These are phyloP conservation scores for Periophthalmus magnuspinnatus DNA, from an alignment of 2,797 vertebrate species.

Conservation along the genomic window DNA sequence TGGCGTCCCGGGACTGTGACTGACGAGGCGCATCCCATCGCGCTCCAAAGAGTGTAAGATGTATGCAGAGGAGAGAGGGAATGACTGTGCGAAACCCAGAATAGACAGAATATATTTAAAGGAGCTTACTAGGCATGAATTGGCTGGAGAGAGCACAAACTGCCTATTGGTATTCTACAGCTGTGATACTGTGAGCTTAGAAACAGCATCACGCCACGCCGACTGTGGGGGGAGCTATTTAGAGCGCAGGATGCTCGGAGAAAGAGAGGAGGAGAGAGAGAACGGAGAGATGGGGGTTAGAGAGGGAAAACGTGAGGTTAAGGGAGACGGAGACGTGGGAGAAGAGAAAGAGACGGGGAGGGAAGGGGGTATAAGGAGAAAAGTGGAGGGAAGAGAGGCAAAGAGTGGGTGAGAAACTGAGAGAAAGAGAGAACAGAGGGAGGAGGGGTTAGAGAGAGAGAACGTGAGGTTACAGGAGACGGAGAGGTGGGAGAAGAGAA, in stretches of 20 bases:
- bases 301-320: too few relatives aligned
- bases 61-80: conserved; percentile 7
- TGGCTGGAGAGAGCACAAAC: conserved; percentile 3
- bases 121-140: background rate
- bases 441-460: too few relatives aligned
- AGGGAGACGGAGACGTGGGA: too few relatives aligned
- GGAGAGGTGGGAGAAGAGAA: too few relatives aligned
- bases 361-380: too few relatives aligned
- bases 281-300: too few relatives aligned
- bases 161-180: conserved; percentile 13
- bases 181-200: conserved; percentile 8
- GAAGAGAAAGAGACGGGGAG: too few relatives aligned
- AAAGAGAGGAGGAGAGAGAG: background rate
- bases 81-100: conserved; percentile 15
- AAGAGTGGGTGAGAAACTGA: too few relatives aligned
- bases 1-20: conserved; percentile 58
- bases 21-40: conserved; percentile 62
- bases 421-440: too few relatives aligned
- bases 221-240: conserved; percentile 7
- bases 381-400: too few relatives aligned
- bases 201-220: conserved; percentile 16
- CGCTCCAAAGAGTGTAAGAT: conserved; percentile 13
- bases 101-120: conserved; percentile 17
- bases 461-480: too few relatives aligned
- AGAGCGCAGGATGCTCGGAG: conserved; percentile 22